Evolutionary conservation across 2,797 vertebrate genomes (phyloP), one percentile per base, ranked within the genome.

Genomic region (Eulemur rubriventer): DNA sequence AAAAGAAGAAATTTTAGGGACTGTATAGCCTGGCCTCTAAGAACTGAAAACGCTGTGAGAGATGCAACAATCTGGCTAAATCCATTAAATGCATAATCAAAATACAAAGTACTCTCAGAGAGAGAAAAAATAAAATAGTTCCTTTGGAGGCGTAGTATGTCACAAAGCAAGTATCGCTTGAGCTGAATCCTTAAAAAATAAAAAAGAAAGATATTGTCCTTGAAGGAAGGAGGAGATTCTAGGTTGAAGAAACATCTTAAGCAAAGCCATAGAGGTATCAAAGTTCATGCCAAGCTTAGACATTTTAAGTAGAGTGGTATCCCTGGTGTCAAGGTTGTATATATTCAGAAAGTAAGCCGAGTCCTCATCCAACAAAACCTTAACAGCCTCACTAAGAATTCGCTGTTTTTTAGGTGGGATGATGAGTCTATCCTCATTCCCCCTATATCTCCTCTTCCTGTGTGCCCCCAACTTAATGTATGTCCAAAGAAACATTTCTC

Each of bases 361-460:
- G 10, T 5, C 0, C 8, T 86, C 35, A 4, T 75, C 9, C 43
- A 38, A 26, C 0, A 28, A 3, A 35, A 5, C 2, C 48, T 33
- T 75, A 75, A 76, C 33, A 52, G 33, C 16, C 11, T 61, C 14
- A 7, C 14, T 69, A 30, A 82, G 50, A 61, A 61, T n/a, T 38
- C 82, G 2, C 13, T 43, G 4, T 30, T 72, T 85, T 83, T 72
- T 17, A 76, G 10, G 1, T 55, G 35, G 2, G 2, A 35, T 65
- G 50, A 33, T 72, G 17, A 84, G 7, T 43, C 33, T 48, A 17
- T 8, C 13, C 5, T 84, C 35, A 33, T 73, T 89, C 7, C 28
- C 14, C 24, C 24, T 69, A 30, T 80, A 13, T 43, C 17, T 81
- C 28, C 48, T 72, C 12, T 50, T 30, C 13, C 48, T 55, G 14